Percentiles rank a stretch among this genome's conserved stretches.
Evolutionary conservation across 2,113 vertebrate genomes (phyloP).

Genomic region (Eurystomus gularis): DNA sequence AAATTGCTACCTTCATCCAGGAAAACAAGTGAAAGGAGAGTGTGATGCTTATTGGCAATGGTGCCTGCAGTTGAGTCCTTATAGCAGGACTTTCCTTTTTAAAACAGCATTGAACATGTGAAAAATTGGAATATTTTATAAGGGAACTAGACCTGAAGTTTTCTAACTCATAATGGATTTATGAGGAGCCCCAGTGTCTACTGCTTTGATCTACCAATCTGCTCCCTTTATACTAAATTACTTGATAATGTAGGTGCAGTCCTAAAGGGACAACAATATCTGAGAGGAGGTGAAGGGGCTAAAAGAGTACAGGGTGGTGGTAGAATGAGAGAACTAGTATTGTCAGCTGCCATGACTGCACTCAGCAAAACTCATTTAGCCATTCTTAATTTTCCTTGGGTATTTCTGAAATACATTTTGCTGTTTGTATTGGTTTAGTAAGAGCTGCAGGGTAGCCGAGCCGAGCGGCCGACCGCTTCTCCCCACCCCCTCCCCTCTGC

Average conservation of each 20-base stretch:
- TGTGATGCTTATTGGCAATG: background rate
- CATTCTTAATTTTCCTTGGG: background rate
- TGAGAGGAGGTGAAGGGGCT: background rate
- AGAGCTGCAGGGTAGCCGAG: no score
- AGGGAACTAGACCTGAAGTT: background rate
- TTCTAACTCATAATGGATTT: background rate
- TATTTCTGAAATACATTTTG: background rate
- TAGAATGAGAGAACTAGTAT: background rate
- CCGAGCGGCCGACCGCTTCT: no score
- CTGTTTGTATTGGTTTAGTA: no score
- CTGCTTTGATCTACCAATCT: background rate
- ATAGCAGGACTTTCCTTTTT: background rate
- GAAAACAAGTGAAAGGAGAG: background rate
- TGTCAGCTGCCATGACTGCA: background rate
- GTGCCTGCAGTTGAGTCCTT: rapidly evolving
- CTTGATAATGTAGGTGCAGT: background rate
- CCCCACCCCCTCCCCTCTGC: no score
- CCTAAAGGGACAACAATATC: background rate
- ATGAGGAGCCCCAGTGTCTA: background rate
- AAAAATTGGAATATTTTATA: background rate
- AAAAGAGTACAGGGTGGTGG: background rate
- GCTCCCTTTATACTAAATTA: background rate
- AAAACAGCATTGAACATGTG: background rate
- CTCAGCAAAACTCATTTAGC: background rate
- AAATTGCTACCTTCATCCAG: background rate